A percentile compares a stretch with the other conserved stretches of the same genome.
These are phyloP conservation scores for Halichoeres trimaculatus DNA, from an alignment of 2,113 vertebrate genomes.

Conservation along the genomic window DNA sequence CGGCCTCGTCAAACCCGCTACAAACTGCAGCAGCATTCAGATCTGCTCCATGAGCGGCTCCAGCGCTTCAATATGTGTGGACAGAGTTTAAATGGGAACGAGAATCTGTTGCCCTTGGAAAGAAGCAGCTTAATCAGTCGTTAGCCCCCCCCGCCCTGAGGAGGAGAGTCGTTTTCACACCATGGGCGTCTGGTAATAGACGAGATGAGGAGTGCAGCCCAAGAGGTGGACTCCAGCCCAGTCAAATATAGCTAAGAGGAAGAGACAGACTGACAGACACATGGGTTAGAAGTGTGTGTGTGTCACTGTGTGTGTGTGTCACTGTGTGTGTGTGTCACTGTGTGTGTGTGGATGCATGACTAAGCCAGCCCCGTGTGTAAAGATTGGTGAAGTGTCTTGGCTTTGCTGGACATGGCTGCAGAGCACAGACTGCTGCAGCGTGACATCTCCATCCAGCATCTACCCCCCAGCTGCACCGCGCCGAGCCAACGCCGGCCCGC, in stretches of 20 bases:
- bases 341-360: not conserved
- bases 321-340: not conserved
- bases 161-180: conserved; percentile 8
- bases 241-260: conserved; percentile 25
- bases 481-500: conserved; percentile 29
- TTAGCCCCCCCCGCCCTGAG: conserved; percentile 3
- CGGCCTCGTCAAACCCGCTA: too few relatives aligned
- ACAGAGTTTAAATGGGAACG: not conserved
- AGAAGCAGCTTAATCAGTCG: conserved; percentile 20
- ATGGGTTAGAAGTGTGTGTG: conserved; percentile 15
- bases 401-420: conserved; percentile 24
- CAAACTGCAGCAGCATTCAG: too few relatives aligned
- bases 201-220: conserved; percentile 7
- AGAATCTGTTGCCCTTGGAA: not conserved
- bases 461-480: conserved; percentile 44
- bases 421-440: conserved; percentile 25
- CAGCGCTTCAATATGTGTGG: not conserved
- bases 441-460: conserved; percentile 56
- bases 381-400: conserved; percentile 43
- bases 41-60: not conserved
- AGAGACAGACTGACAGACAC: conserved; percentile 23
- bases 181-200: conserved; percentile 20
- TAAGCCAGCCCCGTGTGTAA: conserved; percentile 24
- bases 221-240: conserved; percentile 35
- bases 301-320: too few relatives aligned